Conservation (phyloP, 2,797 vertebrate genomes). For the Halcyon leucocephala region DNA sequence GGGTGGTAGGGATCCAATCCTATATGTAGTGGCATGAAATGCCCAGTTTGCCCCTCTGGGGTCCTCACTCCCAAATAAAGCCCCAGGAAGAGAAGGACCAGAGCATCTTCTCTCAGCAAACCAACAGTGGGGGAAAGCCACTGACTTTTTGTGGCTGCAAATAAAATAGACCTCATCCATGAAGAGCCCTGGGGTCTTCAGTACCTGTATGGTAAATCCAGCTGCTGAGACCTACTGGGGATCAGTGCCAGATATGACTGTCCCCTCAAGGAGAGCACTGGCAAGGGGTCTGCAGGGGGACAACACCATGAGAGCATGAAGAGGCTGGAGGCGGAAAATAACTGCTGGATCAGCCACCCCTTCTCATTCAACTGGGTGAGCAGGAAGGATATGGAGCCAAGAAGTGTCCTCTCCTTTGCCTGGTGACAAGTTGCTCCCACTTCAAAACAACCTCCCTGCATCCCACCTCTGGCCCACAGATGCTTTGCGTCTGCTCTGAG, state of each 20-base stretch:
- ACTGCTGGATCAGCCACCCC: neutral
- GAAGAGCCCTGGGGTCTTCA: neutral
- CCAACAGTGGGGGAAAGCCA: neutral
- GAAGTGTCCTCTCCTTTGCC: neutral
- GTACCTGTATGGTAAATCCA: neutral
- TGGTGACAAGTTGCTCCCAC: neutral
- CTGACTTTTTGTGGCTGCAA: neutral
- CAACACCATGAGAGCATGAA: neutral
- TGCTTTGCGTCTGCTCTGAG: neutral
- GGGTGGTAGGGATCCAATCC: neutral
- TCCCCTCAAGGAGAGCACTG: neutral
- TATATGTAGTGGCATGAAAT: fast-evolving
- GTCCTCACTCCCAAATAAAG: neutral
- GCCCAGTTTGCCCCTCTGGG: neutral
- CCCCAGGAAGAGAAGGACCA: neutral
- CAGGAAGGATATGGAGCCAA: fast-evolving
- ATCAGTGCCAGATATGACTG: neutral
- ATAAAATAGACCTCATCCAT: neutral
- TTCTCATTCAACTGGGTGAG: neutral
- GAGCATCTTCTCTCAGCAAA: neutral
- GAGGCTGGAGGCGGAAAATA: neutral
- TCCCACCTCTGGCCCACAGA: neutral
- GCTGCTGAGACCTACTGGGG: fast-evolving
- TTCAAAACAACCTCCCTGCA: neutral
- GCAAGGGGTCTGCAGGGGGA: neutral